Base-by-base conservation (phyloP, 92 coral and sea anemone genomes). In the Actinernus sp. region DNA sequence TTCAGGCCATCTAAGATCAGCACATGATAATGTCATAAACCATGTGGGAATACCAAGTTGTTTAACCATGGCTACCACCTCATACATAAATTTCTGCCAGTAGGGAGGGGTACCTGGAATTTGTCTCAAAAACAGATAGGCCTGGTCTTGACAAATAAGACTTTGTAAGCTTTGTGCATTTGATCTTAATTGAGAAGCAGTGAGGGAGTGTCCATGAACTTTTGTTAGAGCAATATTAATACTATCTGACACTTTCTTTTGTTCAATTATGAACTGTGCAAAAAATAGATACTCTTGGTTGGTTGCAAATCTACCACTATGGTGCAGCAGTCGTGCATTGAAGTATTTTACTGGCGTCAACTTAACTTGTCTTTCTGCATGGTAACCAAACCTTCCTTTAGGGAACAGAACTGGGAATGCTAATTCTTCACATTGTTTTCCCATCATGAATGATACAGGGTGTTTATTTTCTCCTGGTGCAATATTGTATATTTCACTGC, bases 11-110 rank as follows among this genome's bases (percentile, higher is more conserved):
- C 79, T 66, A 7, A 83, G 72, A 49, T 84, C 90, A 17, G 85
- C 90, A 60, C 90, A 84, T 10, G 81, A 83, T 12, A 83, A 48
- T 51, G 90, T 83, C 80, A 83, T 83, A 44, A 83, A 83, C 85
- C 85, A 60, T 26, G 85, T 34, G 3, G 85, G 85, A 32, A 68
- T 77, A 3, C 85, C 85, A 55, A 70, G 65, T 24, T 70, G 78
- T 70, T 70, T 56, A 0, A 70, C 78, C 78, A 70, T 70, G 25
- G 78, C 46, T 22, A 70, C 29, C 1, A 70, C 78, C 29, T 55
- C 61, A 49, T 49, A 34, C 41, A 34, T 34, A 34, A 34, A 34
- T 14, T 57, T 66, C n/a, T 78, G 78, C 85, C 86, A 85, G 58
- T 78, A 85, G 23, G 86, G 91, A 41, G 86, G 85, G 27, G 80